Base-by-base conservation (phyloP, 2,113 vertebrate species). In the Grammomys surdaster region DNA sequence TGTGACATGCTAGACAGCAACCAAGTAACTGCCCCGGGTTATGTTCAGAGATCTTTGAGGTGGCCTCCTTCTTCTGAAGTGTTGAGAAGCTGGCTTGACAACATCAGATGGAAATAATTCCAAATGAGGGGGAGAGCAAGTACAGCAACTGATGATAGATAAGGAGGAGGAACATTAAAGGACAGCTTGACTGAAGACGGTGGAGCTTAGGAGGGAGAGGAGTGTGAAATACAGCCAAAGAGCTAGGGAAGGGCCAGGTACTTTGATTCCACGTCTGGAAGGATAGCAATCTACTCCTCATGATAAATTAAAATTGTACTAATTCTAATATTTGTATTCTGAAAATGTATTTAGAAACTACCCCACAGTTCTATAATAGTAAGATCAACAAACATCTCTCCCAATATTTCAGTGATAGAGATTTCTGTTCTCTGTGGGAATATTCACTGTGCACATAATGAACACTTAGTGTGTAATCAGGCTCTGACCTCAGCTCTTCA, bases 301-400 rank as follows among this genome's bases (percentile, higher is more conserved):
- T 3, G 22, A 91, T 48, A 89, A 86, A 86, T 82, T 51, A 93
- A 91, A 97, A 93, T 65, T 60, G 17, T 9, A 67, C 77, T 19
- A 85, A 56, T 36, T 73, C 72, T 58, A 28, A 65, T 40, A 26
- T 91, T 91, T 40, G 36, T 36, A 11, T 80, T 70, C 63, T 72
- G 58, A 48, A 82, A 82, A 19, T 93, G 14, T 89, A 16, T 87
- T 91, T 91, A 46, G 69, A 91, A 58, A 93, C 90, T 92, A 82
- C 54, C 31, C n/a, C 31, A 80, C 1, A 46, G 77, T 58, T 67
- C n/a, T 73, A 22, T 54, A 5, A 82, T 58, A 82, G 12, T 81
- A 93, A 88, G n/a, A 40, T 69, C 28, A 80, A 40, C n/a, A 91
- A 90, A 11, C 67, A 72, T 88, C 69, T 92, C 89, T 78, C 43